Conservation (phyloP, 1,140 invertebrate genomes). For the Phocides pigmalion region DNA sequence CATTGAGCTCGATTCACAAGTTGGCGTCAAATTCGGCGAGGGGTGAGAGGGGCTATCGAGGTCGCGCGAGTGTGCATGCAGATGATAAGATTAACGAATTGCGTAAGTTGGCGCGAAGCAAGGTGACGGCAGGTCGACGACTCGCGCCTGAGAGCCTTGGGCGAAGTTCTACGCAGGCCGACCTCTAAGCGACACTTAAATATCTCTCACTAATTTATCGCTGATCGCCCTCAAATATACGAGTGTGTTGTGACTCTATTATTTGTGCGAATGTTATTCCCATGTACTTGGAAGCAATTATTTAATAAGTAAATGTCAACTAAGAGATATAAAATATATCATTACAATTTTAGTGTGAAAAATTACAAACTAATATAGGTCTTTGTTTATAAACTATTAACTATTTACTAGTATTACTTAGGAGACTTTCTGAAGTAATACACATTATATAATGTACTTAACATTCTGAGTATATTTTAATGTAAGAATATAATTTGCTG, state of each 20-base stretch:
- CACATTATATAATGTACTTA: too few species aligned
- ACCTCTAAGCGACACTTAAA: constrained; percentile 71
- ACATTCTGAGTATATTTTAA: too few species aligned
- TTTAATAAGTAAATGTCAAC: neutral
- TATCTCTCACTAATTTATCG: constrained; percentile 53
- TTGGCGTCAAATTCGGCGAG: constrained; percentile 66
- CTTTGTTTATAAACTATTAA: too few species aligned
- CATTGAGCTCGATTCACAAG: constrained; percentile 33
- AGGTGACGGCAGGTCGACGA: constrained; percentile 79
- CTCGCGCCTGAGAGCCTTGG: constrained; percentile 67
- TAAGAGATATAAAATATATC: neutral
- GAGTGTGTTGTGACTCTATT: constrained; percentile 21
- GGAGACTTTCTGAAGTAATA: too few species aligned
- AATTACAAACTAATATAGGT: too few species aligned
- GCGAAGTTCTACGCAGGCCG: constrained; percentile 66
- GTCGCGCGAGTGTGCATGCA: constrained; percentile 73
- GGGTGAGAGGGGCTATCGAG: constrained; percentile 67
- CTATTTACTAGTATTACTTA: too few species aligned
- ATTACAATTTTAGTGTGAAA: constrained; percentile 5
- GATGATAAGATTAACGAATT: constrained; percentile 82
- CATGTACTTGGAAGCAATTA: neutral
- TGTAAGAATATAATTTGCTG: too few species aligned
- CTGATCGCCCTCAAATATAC: constrained; percentile 25
- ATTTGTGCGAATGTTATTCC: constrained; percentile 4
- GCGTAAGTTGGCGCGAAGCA: constrained; percentile 78